phyloP scores from a whole-genome alignment of 2,113 vertebrate species.

The Helogale parvula region DNA sequence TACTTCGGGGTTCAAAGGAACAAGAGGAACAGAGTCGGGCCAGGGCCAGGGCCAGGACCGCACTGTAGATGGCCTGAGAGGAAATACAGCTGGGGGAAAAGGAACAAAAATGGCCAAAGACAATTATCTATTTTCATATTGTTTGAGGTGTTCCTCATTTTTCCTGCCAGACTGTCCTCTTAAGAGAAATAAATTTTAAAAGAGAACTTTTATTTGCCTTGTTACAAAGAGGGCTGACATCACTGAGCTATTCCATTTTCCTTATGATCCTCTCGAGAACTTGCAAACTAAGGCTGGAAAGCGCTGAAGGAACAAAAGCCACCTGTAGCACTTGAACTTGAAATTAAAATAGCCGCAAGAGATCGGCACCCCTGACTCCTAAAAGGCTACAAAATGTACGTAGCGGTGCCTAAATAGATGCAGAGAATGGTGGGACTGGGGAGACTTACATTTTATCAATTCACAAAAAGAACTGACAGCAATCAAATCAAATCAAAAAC shows the following conservation, averaged over 20 bases:
- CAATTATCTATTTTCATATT: background rate
- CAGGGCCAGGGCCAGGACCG: background rate
- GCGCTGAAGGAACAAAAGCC: slow-evolving; percentile 49
- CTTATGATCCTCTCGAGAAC: slow-evolving; percentile 60
- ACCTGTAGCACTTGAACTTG: slow-evolving; percentile 19
- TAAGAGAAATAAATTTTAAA: slow-evolving; percentile 54
- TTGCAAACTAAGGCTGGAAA: slow-evolving; percentile 48
- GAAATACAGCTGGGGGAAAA: background rate
- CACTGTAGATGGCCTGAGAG: background rate
- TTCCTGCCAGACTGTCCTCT: slow-evolving; percentile 47
- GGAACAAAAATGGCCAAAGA: background rate
- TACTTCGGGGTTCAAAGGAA: background rate
- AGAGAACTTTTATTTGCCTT: slow-evolving; percentile 69
- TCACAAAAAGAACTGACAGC: slow-evolving; percentile 47
- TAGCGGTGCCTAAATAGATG: background rate
- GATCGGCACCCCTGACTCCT: background rate
- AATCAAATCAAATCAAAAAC: background rate
- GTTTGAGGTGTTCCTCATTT: slow-evolving; percentile 20
- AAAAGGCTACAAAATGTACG: slow-evolving; percentile 22
- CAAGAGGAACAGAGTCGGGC: background rate
- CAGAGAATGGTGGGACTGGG: background rate
- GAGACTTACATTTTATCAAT: slow-evolving; percentile 39
- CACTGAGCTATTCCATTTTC: slow-evolving; percentile 59
- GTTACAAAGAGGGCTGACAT: slow-evolving; percentile 51
- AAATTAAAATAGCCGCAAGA: slow-evolving; percentile 33